A percentile compares a stretch with the other conserved stretches of the same genome.
Conservation (phyloP, 2,113 vertebrate genomes). For the Pandion haliaetus region DNA sequence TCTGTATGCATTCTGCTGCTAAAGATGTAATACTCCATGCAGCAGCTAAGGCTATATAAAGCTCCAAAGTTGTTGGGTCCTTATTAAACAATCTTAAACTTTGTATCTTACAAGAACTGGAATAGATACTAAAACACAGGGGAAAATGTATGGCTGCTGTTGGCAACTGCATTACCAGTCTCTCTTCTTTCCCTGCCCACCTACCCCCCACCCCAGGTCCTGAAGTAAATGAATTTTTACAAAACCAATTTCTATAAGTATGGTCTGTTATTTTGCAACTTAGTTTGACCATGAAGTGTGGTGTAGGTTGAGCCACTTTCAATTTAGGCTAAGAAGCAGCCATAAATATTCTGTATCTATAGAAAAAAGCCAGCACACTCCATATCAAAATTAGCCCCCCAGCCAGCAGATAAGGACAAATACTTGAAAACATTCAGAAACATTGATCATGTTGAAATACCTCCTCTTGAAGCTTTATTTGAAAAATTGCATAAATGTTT, state of each 20-base stretch:
- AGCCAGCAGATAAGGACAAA: background rate
- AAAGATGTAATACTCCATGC: background rate
- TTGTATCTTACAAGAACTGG: background rate
- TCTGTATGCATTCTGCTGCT: background rate
- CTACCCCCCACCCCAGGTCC: rapidly evolving
- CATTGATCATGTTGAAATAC: background rate
- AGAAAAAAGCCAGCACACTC: background rate
- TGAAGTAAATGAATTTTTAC: background rate
- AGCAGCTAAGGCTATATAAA: background rate
- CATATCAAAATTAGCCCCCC: background rate
- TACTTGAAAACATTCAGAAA: background rate
- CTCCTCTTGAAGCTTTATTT: background rate
- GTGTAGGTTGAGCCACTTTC: background rate
- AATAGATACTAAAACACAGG: background rate
- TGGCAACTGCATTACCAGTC: background rate
- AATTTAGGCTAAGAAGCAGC: background rate
- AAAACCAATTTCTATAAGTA: background rate
- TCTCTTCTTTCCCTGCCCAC: background rate
- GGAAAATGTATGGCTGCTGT: background rate
- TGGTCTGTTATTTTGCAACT: background rate
- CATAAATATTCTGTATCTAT: background rate
- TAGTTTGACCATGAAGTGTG: background rate
- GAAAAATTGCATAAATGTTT: background rate
- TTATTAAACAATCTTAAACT: background rate
- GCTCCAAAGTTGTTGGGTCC: background rate